Evolutionary conservation across 2,797 vertebrate genomes (phyloP), one percentile per base, ranked within the genome.

Genomic region (Periparus ater): DNA sequence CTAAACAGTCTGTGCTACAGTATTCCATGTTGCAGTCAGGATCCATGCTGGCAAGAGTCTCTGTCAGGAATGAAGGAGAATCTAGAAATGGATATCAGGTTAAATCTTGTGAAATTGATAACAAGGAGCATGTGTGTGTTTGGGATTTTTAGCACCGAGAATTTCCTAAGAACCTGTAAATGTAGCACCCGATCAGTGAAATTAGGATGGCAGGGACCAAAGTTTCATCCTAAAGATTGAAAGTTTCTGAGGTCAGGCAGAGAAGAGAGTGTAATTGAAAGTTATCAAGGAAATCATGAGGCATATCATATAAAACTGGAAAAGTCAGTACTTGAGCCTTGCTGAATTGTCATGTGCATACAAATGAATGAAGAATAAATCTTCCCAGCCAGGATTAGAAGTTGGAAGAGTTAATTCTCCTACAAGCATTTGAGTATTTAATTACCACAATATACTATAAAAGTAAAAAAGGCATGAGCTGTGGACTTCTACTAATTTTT

Each of bases 241-340:
- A 40, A 89, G 81, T 95, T 95, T 78, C 84, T 80, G 81, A 96
- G 81, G 89, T 96, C 84, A 92, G 47, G 54, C 47, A 88, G 65
- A 71, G 58, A 93, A 80, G 44, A 92, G 42, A 87, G 45, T 16
- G 9, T 95, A 96, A 96, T n/a, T 94, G 72, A 91, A 61, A 93
- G 42, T 91, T 95, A 93, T 91, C 86, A 92, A 88, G 84, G 82
- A 95, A 86, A 91, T 94, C 95, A 88, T 96, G 80, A 93, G 58
- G 89, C 81, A n/a, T 94, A 88, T 94, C 20, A 25, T 95, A 85
- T 84, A 92, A 96, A 95, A 93, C 73, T 42, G 36, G n/a, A 48
- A 36, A 84, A 94, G 54, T 66, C 72, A 45, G 87, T 94, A 85
- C 60, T 84, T 84, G 54, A 92, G 85, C 85, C 82, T 92, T 80